Evolutionary conservation across 2,797 vertebrate genomes (phyloP).

Genomic region (Phoeniculus purpureus): DNA sequence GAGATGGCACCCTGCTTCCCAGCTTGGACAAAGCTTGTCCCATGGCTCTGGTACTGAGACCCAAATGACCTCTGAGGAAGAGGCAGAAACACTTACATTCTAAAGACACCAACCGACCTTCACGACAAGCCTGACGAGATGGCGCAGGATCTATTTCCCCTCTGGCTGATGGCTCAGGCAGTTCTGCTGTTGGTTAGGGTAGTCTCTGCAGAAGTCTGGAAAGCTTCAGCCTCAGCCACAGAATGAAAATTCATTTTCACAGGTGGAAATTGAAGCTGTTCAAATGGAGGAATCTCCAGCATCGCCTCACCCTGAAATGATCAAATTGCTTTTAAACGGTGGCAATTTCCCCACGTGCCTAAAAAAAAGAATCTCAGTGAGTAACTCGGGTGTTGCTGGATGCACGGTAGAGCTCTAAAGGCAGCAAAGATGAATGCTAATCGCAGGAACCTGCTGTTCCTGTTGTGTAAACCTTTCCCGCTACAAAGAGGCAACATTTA

Average conservation of each 20-base stretch:
- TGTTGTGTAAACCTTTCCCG: slow-evolving; percentile 28
- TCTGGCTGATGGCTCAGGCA: not conserved
- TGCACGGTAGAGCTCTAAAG: not conserved
- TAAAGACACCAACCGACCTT: slow-evolving; percentile 12
- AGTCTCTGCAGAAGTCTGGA: not conserved
- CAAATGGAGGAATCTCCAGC: not conserved
- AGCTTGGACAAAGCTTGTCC: not conserved
- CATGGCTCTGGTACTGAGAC: not conserved
- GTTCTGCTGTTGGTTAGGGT: not conserved
- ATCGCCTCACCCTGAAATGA: not conserved
- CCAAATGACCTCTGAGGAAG: not conserved
- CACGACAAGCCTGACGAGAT: not conserved
- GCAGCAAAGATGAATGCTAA: slow-evolving; percentile 21
- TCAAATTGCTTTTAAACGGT: not conserved
- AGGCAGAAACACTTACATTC: not conserved
- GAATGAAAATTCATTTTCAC: not conserved
- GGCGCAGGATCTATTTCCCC: not conserved
- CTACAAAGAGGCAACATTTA: slow-evolving; percentile 24
- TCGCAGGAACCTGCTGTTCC: slow-evolving; percentile 55
- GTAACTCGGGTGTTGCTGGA: slow-evolving; percentile 14
- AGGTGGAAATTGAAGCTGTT: not conserved
- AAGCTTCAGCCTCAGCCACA: not conserved
- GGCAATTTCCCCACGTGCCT: not conserved
- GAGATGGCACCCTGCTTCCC: not conserved
- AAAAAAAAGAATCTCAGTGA: slow-evolving; percentile 1